These are phyloP conservation scores for Dichetophora obliterata DNA, from an alignment of 2,888 invertebrate genomes.

Conservation along the genomic window DNA sequence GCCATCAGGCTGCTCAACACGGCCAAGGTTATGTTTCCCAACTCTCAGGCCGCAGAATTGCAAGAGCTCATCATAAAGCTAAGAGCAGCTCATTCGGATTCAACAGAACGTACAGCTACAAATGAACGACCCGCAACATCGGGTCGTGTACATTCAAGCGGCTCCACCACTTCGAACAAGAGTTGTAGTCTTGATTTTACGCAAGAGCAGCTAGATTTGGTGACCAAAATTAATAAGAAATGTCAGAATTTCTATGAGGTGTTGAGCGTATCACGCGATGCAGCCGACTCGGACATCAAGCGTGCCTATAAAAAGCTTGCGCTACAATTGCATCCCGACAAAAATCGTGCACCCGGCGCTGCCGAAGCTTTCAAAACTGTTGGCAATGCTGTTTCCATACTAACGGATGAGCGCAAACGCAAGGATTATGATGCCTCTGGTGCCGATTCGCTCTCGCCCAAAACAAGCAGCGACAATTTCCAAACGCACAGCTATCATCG, in stretches of 20 bases:
- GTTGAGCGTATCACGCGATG: slow-evolving; percentile 76
- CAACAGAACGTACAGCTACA: not conserved
- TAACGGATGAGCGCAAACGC: slow-evolving; percentile 81
- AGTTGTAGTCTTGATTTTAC: slow-evolving; percentile 74
- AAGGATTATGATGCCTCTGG: slow-evolving; percentile 82
- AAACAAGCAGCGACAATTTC: slow-evolving; percentile 32
- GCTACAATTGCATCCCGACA: slow-evolving; percentile 86
- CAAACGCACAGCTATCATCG: slow-evolving; percentile 35
- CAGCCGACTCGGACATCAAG: slow-evolving; percentile 78
- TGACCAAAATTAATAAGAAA: slow-evolving; percentile 71
- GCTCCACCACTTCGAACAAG: not conserved
- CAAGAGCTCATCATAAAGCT: slow-evolving; percentile 52
- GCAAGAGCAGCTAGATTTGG: slow-evolving; percentile 81
- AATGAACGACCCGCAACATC: slow-evolving; percentile 43
- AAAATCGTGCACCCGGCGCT: slow-evolving; percentile 85
- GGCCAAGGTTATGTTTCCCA: slow-evolving; percentile 77
- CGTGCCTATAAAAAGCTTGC: slow-evolving; percentile 82
- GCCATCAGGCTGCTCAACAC: slow-evolving; percentile 77
- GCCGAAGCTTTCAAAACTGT: slow-evolving; percentile 87
- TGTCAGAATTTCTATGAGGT: slow-evolving; percentile 87
- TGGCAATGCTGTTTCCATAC: slow-evolving; percentile 83
- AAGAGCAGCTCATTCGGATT: slow-evolving; percentile 42
- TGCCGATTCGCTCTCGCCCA: slow-evolving; percentile 61
- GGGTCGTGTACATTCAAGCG: slow-evolving; percentile 19
- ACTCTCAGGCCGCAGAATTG: slow-evolving; percentile 75